Evolutionary conservation across 2,113 vertebrate species (phyloP), one percentile per base, ranked within the genome.

Genomic region (Scatophagus argus): DNA sequence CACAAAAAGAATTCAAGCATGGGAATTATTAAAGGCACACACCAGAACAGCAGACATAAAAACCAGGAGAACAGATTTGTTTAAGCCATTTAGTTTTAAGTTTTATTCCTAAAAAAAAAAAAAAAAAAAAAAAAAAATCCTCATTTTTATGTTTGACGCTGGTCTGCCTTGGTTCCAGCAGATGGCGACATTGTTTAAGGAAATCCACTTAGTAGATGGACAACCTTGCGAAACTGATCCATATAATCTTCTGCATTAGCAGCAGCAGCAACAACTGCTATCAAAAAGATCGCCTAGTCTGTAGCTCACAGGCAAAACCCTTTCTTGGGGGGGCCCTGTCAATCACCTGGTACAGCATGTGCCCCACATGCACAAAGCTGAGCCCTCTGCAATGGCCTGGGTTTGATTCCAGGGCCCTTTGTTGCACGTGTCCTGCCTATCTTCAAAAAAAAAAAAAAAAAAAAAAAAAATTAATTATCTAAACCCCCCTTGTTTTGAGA

Each of bases 131-230:
- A 47, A 44, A 39, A 13, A 0, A 58, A 25, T 4, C 5, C 16
- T 13, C 0, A 12, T 54, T 38, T 51, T n/a, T 17, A 25, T 21
- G 9, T 41, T 46, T 60, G 29, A 62, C 29, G 34, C 13, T 23
- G 39, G 19, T 12, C 5, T 19, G 2, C 21, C 17, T 58, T 27
- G 43, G 1, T 10, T 77, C 85, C 92, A 89, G 75, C 44, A 91
- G 89, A 56, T 91, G 93, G 90, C 84, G 71, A 71, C 19, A 82
- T 16, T 16, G 55, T 25, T 77, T 62, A 66, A 70, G 39, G 3
- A 60, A 76, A 51, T 23, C 4, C 11, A 19, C 23, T 65, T 25
- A 6, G 16, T 4, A 4, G 8, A 17, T 21, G 49, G 10, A 34
- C 3, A 0, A 8, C 0, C 0, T 32, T 41, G 17, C 8, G 12